Evolutionary conservation across 2,113 vertebrate genomes (phyloP).

Genomic region (Laterallus jamaicensis): DNA sequence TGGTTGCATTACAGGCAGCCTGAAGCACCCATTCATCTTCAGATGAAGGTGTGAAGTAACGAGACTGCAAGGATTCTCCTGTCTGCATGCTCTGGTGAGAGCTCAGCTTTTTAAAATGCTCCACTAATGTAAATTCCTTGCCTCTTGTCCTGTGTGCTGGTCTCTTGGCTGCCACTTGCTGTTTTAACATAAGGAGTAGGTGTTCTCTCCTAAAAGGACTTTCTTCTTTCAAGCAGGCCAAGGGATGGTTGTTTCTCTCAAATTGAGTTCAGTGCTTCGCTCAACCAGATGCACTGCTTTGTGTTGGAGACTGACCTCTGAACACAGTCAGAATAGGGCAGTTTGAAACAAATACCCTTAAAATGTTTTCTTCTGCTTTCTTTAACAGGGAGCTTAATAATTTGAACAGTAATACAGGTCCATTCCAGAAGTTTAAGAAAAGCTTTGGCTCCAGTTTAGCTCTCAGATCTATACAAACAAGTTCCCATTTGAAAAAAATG

Average conservation of each 20-base stretch:
- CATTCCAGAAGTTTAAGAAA: background rate
- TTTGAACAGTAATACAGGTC: background rate
- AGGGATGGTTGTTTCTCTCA: background rate
- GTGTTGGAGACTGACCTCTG: background rate
- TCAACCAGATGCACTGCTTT: background rate
- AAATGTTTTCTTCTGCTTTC: background rate
- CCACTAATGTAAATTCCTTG: no score
- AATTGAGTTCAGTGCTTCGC: background rate
- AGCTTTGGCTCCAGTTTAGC: background rate
- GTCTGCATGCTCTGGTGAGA: background rate
- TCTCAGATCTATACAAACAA: background rate
- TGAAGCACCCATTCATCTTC: background rate
- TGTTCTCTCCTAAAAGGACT: background rate
- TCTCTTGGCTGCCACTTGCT: background rate
- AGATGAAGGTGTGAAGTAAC: background rate
- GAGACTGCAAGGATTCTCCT: background rate
- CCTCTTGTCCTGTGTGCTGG: background rate
- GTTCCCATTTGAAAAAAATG: background rate
- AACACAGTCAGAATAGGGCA: background rate
- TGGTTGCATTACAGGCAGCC: background rate
- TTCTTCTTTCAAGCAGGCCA: background rate
- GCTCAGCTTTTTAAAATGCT: background rate
- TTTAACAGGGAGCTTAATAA: background rate
- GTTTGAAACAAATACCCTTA: background rate
- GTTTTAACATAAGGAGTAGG: background rate